Evolutionary conservation across 2,113 vertebrate species (phyloP).

Genomic region (Puffinus mauretanicus): DNA sequence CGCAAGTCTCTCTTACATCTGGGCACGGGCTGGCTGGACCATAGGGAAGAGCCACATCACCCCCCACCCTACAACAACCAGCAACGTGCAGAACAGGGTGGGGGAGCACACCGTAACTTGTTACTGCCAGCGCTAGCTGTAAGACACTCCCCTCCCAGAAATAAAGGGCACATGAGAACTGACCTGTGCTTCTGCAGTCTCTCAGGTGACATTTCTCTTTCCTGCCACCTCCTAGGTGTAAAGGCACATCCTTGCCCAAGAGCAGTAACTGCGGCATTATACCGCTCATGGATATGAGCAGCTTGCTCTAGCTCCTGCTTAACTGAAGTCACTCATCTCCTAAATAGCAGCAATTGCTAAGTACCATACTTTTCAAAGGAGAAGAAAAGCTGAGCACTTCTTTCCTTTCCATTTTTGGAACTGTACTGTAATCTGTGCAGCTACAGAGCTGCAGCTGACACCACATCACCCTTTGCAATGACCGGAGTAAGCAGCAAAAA

Average conservation of each 20-base stretch:
- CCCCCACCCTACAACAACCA: not conserved
- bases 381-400: conserved; percentile 1
- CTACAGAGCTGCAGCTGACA: conserved; percentile 30
- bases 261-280: not conserved
- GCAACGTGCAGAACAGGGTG: not conserved
- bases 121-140: not conserved
- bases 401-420: conserved; percentile 61
- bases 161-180: not conserved
- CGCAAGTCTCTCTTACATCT: not conserved
- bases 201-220: not conserved
- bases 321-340: conserved; percentile 5
- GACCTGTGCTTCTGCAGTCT: not conserved
- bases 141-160: not conserved
- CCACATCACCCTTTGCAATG: not conserved
- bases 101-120: not conserved
- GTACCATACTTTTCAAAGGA: conserved; percentile 25
- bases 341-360: conserved; percentile 34
- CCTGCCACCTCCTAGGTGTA: not conserved
- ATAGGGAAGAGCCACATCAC: not conserved
- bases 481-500: not conserved
- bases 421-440: not conserved
- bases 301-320: not conserved
- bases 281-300: not conserved
- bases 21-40: not conserved
- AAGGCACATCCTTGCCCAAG: not conserved